These are phyloP conservation scores for Halisarca cf. caerulea DNA, from an alignment of 37 sponge, comb jelly and placozoan genomes.

Conservation along the genomic window DNA sequence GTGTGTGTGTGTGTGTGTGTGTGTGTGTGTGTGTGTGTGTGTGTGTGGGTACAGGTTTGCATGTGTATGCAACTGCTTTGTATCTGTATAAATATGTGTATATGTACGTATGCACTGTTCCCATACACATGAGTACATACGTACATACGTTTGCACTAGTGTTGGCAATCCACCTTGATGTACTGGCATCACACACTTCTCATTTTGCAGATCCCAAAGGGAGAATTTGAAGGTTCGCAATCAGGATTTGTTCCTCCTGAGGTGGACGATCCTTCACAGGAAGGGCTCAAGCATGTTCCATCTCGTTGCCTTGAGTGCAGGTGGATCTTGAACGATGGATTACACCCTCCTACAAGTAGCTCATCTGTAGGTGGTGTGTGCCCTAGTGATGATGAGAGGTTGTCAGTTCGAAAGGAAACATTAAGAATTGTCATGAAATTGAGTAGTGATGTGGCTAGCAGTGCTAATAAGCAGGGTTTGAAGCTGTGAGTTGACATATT, in stretches of 20 bases:
- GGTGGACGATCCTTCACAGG: not conserved
- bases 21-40: constrained; percentile 25
- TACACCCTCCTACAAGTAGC: too few relatives aligned
- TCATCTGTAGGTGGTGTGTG: not conserved
- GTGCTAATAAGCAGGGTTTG: constrained; percentile 47
- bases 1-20: not conserved
- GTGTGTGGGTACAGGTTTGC: not conserved
- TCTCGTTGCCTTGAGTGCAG: not conserved
- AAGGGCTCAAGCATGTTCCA: not conserved
- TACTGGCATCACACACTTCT: not conserved
- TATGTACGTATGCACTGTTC: too few relatives aligned
- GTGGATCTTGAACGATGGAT: not conserved
- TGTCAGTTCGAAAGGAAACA: constrained; percentile 22
- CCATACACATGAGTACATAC: too few relatives aligned
- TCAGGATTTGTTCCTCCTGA: not conserved
- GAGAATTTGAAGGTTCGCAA: not conserved
- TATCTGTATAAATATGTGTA: too few relatives aligned
- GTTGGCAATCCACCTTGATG: too few relatives aligned
- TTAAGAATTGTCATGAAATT: constrained; percentile 52
- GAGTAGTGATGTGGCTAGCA: constrained; percentile 67
- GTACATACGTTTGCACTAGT: too few relatives aligned
- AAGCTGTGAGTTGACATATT: constrained; percentile 6
- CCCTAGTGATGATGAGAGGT: not conserved
- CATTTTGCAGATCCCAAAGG: not conserved
- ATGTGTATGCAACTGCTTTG: too few relatives aligned